These are phyloP conservation scores for Tenualosa thibaudeaui DNA, from an alignment of 2,797 vertebrate species.

Conservation along the genomic window DNA sequence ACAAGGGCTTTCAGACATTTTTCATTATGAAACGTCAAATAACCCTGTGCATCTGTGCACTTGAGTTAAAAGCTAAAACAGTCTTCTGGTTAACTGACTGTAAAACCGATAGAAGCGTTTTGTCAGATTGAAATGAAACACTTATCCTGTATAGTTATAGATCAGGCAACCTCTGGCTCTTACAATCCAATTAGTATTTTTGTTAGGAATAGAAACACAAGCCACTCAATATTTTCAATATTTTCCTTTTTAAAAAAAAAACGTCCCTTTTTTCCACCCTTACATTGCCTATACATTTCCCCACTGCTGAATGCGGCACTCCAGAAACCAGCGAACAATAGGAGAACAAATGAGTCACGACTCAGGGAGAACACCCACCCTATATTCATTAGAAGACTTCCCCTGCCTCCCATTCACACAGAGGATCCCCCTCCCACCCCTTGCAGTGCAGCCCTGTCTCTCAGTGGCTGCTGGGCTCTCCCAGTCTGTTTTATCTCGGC, in stretches of 20 bases:
- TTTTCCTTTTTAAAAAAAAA: conserved; percentile 32
- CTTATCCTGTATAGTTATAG: neutral
- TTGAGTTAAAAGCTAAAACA: neutral
- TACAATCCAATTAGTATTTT: conserved; percentile 7
- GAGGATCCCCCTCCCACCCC: conserved; percentile 10
- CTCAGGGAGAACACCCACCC: conserved; percentile 66
- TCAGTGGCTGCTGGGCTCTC: neutral
- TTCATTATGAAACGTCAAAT: neutral
- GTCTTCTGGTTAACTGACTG: neutral
- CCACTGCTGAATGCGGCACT: neutral
- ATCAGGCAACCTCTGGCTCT: neutral
- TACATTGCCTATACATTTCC: neutral
- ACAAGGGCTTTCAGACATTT: neutral
- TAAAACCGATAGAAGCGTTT: neutral
- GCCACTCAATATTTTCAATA: conserved; percentile 24
- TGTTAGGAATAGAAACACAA: neutral
- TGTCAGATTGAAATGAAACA: neutral
- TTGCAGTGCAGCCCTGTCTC: neutral
- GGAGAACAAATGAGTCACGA: conserved; percentile 77
- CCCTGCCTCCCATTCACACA: conserved; percentile 37
- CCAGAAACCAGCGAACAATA: conserved; percentile 40
- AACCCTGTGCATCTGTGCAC: neutral
- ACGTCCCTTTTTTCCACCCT: neutral
- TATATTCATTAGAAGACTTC: conserved; percentile 70
- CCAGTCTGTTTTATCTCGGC: neutral